A percentile compares a stretch with the other conserved stretches of the same genome.
Conservation (phyloP, 2,888 invertebrate species). For the Sicus ferrugineus region DNA sequence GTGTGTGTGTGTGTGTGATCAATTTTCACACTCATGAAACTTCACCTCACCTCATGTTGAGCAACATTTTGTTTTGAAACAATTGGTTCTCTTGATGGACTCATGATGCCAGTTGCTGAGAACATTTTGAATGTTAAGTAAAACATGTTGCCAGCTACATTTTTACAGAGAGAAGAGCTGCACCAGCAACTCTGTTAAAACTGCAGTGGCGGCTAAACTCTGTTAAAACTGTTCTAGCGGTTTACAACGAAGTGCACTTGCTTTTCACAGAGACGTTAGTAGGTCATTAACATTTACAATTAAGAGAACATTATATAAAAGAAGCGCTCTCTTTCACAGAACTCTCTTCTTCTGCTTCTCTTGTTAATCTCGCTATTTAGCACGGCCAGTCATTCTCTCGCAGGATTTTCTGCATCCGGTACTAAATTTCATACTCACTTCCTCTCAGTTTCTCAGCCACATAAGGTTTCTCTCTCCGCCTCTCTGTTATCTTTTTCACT, state of each 20-base stretch:
- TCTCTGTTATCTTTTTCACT: neutral
- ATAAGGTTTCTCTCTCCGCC: neutral
- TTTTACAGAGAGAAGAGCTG: constrained; percentile 5
- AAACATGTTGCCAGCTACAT: neutral
- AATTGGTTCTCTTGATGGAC: no score
- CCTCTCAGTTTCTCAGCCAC: neutral
- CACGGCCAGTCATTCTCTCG: neutral
- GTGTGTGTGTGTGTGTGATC: neutral
- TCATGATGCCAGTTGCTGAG: neutral
- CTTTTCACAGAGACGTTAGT: constrained; percentile 46
- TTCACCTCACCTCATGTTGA: neutral
- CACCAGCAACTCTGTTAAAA: no score
- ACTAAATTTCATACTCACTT: neutral
- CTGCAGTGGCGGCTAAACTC: neutral
- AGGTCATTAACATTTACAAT: constrained; percentile 55
- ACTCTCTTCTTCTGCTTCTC: neutral
- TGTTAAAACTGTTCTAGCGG: neutral
- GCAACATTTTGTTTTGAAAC: no score
- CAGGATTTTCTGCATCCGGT: no score
- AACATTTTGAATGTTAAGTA: neutral
- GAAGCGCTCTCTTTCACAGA: neutral
- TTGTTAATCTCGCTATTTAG: neutral
- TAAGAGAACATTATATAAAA: neutral
- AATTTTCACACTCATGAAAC: neutral
- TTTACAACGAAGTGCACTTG: neutral